Evolutionary conservation across 2,888 invertebrate species (phyloP), one percentile per base, ranked within the genome.

Genomic region (Melanotus villosus): DNA sequence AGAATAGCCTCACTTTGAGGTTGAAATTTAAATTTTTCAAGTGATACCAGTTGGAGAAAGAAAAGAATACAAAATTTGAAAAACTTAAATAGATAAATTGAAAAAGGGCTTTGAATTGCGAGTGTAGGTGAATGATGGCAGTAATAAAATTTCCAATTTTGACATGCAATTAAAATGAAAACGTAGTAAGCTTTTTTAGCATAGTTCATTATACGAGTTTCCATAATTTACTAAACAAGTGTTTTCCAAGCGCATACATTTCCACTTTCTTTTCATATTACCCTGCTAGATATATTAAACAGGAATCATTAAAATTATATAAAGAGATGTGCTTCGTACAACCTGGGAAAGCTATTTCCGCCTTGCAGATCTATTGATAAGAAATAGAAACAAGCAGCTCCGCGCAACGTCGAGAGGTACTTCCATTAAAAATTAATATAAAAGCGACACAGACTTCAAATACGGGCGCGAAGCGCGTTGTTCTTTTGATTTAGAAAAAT

Each of bases 401-500:
- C 58, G 45, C 57, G 57, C 41, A 32, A 34, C 36, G 38, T 63
- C 32, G 14, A 68, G 63, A 57, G 62, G 68, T 14, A 43, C 68
- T 64, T 47, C 38, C 50, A 64, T 68, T 68, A 58, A 68, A 63
- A 68, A 64, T 56, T 68, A 62, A 58, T 60, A 54, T 64, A 50
- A 67, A 64, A 64, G 68, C 57, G 63, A 57, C 63, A 68, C 57
- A 65, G 69, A 69, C 69, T 65, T 69, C 69, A 69, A 69, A 69
- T 69, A 56, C 68, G 43, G 12, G 12, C 58, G 32, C 58, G 59
- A 34, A 16, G 52, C 60, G 52, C 60, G 72, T 63, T 69, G 72
- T 65, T 71, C 70, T 73, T 73, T 73, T 71, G 63, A 66, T 50
- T 68, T 38, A 47, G 23, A 50, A 68, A 70, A 70, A 73, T 72